Evolutionary conservation across 64 coral and sea anemone species (phyloP).

Genomic region (Stichodactyla helianthus): DNA sequence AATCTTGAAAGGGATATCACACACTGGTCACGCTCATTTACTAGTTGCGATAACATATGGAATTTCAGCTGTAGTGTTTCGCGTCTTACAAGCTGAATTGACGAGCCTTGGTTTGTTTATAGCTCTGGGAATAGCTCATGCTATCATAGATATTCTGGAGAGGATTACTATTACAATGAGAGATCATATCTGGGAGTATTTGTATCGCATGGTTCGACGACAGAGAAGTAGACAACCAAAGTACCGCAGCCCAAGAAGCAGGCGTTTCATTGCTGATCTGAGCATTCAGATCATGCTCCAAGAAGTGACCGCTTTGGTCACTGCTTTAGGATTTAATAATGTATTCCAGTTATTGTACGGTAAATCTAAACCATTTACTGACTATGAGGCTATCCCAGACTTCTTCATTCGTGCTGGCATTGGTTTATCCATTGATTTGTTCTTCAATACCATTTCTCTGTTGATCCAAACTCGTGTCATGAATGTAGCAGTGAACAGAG

Average conservation of each 20-base stretch:
- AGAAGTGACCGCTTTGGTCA: constrained; percentile 41
- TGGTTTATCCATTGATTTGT: constrained; percentile 35
- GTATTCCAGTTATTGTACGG: no score
- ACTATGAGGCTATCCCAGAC: no score
- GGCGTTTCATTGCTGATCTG: constrained; percentile 52
- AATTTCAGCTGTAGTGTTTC: constrained; percentile 51
- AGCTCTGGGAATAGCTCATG: constrained; percentile 40
- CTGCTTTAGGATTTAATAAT: constrained; percentile 34
- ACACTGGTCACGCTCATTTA: constrained; percentile 42
- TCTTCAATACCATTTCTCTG: constrained; percentile 10
- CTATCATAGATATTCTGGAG: constrained; percentile 44
- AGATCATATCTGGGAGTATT: constrained; percentile 52
- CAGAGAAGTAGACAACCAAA: background rate
- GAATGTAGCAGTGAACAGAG: no score
- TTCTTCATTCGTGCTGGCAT: background rate
- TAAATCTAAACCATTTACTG: no score
- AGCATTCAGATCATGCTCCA: constrained; percentile 62
- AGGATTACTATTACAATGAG: constrained; percentile 53
- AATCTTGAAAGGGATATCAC: constrained; percentile 19
- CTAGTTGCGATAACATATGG: constrained; percentile 52
- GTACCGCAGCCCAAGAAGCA: constrained; percentile 40
- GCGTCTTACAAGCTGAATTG: constrained; percentile 65
- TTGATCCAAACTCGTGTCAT: no score
- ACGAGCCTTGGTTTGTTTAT: constrained; percentile 29
- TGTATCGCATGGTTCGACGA: constrained; percentile 29